A percentile compares a stretch with the other conserved stretches of the same genome.
Evolutionary conservation across 2,113 vertebrate species (phyloP).

Genomic region (Lucifuga dentata): DNA sequence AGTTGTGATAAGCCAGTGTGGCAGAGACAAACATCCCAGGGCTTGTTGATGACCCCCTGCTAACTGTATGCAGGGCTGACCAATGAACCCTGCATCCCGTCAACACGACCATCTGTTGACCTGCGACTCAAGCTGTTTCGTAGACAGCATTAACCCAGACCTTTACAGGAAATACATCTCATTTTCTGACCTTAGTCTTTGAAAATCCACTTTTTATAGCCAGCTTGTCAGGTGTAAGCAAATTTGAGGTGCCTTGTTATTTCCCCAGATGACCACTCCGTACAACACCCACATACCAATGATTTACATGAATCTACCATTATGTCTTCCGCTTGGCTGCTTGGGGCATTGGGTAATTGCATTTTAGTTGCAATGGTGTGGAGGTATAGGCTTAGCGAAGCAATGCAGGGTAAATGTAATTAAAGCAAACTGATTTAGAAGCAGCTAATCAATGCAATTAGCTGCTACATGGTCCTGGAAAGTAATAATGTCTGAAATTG

Average conservation of each 20-base stretch:
- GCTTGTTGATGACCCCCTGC: slow-evolving; percentile 56
- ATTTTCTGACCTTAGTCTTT: slow-evolving; percentile 3
- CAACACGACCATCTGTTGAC: slow-evolving; percentile 67
- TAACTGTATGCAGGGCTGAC: slow-evolving; percentile 49
- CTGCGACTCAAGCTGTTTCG: slow-evolving; percentile 31
- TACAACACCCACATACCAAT: slow-evolving; percentile 28
- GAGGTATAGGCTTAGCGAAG: slow-evolving; percentile 62
- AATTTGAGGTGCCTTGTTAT: slow-evolving; percentile 39
- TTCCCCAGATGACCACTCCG: slow-evolving; percentile 50
- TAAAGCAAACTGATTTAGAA: slow-evolving; percentile 77
- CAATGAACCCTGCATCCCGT: slow-evolving; percentile 50
- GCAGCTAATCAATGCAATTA: slow-evolving; percentile 78
- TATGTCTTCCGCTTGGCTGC: slow-evolving; percentile 42
- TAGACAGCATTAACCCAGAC: slow-evolving; percentile 4
- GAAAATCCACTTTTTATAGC: no score
- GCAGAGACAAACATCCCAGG: slow-evolving; percentile 59
- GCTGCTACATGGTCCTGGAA: slow-evolving; percentile 67
- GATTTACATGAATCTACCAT: slow-evolving; percentile 56
- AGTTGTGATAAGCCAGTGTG: slow-evolving; percentile 45
- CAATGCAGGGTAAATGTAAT: slow-evolving; percentile 69
- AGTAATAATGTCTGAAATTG: slow-evolving; percentile 69
- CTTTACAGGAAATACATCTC: background rate
- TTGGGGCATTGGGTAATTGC: slow-evolving; percentile 67
- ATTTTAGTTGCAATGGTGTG: slow-evolving; percentile 69
- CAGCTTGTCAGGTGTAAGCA: no score